Evolutionary conservation across 37 sponge, comb jelly and placozoan species (phyloP).

Genomic region (Theonella swinhoei): DNA sequence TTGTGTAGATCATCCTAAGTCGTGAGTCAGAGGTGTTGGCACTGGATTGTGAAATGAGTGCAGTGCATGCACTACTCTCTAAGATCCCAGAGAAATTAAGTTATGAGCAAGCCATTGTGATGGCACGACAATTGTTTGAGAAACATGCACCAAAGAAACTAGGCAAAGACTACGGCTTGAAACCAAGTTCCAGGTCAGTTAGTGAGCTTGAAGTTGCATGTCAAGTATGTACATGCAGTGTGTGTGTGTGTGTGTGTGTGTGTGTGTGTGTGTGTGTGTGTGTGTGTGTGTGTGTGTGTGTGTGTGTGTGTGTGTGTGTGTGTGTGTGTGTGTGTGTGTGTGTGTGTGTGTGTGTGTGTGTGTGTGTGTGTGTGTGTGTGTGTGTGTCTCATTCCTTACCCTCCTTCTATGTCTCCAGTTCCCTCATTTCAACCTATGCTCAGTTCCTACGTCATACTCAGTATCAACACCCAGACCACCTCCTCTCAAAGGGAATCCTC

Average conservation of each 20-base stretch:
- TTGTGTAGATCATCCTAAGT: constrained; percentile 56
- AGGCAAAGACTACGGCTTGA: constrained; percentile 13
- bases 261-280: no score
- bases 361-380: no score
- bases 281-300: no score
- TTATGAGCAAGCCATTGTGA: constrained; percentile 57
- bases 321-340: no score
- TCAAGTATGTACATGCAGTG: not conserved
- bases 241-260: no score
- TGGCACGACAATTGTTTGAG: constrained; percentile 37
- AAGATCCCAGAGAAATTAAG: constrained; percentile 47
- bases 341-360: no score
- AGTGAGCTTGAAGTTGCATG: not conserved
- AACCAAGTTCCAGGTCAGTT: constrained; percentile 24
- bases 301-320: no score
- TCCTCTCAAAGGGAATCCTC: constrained; percentile 10
- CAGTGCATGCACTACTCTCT: constrained; percentile 72
- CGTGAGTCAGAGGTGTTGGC: constrained; percentile 67
- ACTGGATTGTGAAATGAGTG: constrained; percentile 86
- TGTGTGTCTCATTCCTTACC: not conserved
- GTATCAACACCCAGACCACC: constrained; percentile 43
- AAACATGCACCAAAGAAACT: constrained; percentile 54
- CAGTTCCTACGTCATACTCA: constrained; percentile 34
- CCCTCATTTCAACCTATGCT: constrained; percentile 29
- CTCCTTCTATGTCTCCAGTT: not conserved